Evolutionary conservation across 2,888 invertebrate genomes (phyloP), one percentile per base, ranked within the genome.

Genomic region (Uropetala carovei): DNA sequence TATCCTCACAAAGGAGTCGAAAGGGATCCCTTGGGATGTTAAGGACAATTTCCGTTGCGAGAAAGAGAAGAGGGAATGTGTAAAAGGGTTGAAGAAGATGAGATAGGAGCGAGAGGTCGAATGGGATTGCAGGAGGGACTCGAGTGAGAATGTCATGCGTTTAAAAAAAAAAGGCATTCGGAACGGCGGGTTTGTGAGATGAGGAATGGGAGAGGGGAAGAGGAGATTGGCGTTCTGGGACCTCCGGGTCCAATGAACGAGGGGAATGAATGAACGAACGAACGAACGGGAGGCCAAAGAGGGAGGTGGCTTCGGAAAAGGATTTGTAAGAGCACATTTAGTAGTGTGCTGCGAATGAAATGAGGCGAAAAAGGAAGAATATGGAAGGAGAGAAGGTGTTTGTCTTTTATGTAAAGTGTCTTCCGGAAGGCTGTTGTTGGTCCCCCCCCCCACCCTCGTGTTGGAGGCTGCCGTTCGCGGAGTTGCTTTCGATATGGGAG

Each of bases 11-110:
- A 43, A 64, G 14, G 64, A 27, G 27, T 13, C 75, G 75, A 22
- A 75, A 75, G 75, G 75, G 27, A 13, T 13, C 75, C 75, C 75
- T 75, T 27, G 75, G 27, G 75, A 75, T 27, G 22, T 22, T 27
- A 22, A 27, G 75, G 75, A 75, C 75, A 27, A 75, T 75, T 75
- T 75, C 75, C 75, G 68, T n/a, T 7, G 68, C 64, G 22, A 75
- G 75, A 75, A 75, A 75, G 75, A 27, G 27, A 27, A 22, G 75
- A 18, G 64, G 18, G 64, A 16, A 43, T 43, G 43, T 43, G 43
- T 43, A 43, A 43, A 43, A 43, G 43, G 43, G 43, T 43, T 43
- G 43, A 43, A 43, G 43, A 5, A 43, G 43, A 43, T 43, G 43
- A 43, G 43, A 43, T 43, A 43, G 43, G 43, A 43, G 43, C 1